Percentiles rank a stretch among this genome's conserved stretches.
phyloP scores from a whole-genome alignment of 2,113 vertebrate species.

The Carassius auratus region DNA sequence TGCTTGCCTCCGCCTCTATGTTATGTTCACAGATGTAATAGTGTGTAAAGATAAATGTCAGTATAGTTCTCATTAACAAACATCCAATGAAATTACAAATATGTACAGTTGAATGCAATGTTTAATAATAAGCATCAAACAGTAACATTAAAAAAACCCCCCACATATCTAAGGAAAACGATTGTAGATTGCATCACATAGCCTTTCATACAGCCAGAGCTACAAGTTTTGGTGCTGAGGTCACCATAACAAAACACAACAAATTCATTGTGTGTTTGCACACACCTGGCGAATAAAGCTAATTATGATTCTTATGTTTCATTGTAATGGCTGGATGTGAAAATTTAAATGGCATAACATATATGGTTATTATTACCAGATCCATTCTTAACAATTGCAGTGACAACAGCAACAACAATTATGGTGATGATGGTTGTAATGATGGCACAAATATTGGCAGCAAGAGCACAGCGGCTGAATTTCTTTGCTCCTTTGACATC shows the following conservation, averaged over 20 bases:
- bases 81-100: background rate
- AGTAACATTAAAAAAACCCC: background rate
- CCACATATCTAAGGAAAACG: background rate
- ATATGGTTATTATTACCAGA: accelerated
- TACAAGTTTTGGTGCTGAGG: background rate
- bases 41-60: background rate
- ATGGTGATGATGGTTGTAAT: background rate
- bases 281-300: background rate
- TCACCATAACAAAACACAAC: too few species aligned
- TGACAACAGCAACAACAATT: background rate
- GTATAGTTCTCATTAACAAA: background rate
- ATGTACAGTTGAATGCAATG: background rate
- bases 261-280: too few species aligned
- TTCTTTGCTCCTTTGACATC: background rate
- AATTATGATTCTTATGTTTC: background rate
- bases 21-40: too few species aligned
- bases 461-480: background rate
- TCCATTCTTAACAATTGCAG: background rate
- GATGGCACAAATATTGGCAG: constrained; percentile 4
- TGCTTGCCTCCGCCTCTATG: too few species aligned
- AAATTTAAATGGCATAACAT: background rate
- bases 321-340: background rate
- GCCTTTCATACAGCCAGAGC: background rate
- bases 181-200: background rate
- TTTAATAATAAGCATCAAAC: background rate